Evolutionary conservation across 2,888 invertebrate species (phyloP), one percentile per base, ranked within the genome.

Genomic region (Callinectes sapidus): DNA sequence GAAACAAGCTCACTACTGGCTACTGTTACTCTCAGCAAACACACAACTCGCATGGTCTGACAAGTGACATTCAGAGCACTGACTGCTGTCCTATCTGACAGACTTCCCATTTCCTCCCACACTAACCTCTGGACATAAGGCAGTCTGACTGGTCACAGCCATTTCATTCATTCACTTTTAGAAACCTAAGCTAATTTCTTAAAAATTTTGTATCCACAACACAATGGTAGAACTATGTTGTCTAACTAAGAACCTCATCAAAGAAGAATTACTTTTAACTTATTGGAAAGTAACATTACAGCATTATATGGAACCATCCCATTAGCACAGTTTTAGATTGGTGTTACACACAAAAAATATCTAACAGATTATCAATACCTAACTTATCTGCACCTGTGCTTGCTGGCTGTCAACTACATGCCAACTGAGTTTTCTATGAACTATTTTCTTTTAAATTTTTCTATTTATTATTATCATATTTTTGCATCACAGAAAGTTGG

Each of bases 181-280:
- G 23, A 28, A 61, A 61, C 61, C 61, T 23, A 61, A 61, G 23
- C 61, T 61, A 61, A 71, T 71, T 71, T 28, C 10, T 28, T 61
- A 23, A 10, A 71, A n/a, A 71, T 71, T 71, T 71, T 71, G 28
- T 71, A 71, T 71, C 81, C 81, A 81, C 32, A 81, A 35, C 81
- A 35, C 32, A 81, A 35, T 32, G 16, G 35, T 81, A 35, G 81
- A 35, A 16, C 81, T 81, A 81, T 14, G 35, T 35, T 1, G 32
- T 81, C 81, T 81, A 81, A 1, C 35, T 81, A 81, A 35, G 35
- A 81, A 81, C 81, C 81, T 81, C 81, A 81, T 81, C 81, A 14
- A 81, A 81, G 81, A 32, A 81, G 81, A 77, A 77, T 81, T 10
- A 35, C 35, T 81, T 18, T 81, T 35, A 81, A 35, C 35, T 81